Evolutionary conservation across 1,140 invertebrate species (phyloP), one percentile per base, ranked within the genome.

Genomic region (Oreohelix idahoensis): DNA sequence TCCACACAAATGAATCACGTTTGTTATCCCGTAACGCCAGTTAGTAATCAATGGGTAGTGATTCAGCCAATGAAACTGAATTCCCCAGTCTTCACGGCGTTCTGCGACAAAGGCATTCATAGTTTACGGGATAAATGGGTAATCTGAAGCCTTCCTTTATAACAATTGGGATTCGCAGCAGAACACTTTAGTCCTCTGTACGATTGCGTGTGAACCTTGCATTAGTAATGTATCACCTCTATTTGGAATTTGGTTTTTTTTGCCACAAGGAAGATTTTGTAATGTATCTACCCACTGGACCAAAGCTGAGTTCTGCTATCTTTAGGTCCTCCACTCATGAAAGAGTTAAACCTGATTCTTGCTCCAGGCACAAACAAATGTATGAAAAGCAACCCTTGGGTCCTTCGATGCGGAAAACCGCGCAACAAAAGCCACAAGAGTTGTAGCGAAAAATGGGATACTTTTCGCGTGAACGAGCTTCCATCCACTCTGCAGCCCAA

Each of bases 351-450:
- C 63, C 63, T 66, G 63, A 66, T 66, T 66, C 63, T n/a, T 66
- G 63, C 63, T 66, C n/a, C 63, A 66, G 63, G 63, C 63, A 35
- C 63, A 66, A 66, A 66, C 29, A 66, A 66, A 17, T 32, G n/a
- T 10, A 66, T 66, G 63, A 66, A 66, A 66, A 35, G 29, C 4
- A 17, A n/a, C n/a, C 20, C 51, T 66, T 2, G 63, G 32, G 29
- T 32, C 29, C 17, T 2, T 32, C 29, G 63, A 17, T 29, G 63
- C 29, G 63, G 63, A 66, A 66, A 66, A 29, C 63, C 5, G 11
- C 29, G 8, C 63, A 66, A 66, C 63, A 66, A 66, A 32, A 32
- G 63, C n/a, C 20, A 4, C n/a, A 17, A 32, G 29, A n/a, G 63
- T 32, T n/a, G 63, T 66, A 29, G 63, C 63, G 63, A 66, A 29